Percentiles rank a stretch among this genome's conserved stretches.
Conservation (phyloP, 2,113 vertebrate genomes). For the Willisornis vidua region DNA sequence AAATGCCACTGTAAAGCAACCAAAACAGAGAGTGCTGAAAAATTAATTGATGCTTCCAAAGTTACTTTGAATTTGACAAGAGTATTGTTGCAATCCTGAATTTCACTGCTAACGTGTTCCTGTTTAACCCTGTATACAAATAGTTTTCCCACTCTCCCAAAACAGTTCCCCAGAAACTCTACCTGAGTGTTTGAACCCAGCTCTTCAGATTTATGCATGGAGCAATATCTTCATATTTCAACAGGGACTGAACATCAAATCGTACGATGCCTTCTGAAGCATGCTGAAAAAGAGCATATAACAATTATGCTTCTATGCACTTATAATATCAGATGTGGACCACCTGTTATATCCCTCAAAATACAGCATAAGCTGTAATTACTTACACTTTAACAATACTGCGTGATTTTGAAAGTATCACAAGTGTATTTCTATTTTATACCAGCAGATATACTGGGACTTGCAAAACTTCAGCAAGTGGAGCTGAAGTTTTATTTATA, state of each 20-base stretch:
- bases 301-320: background rate
- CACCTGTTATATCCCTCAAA: background rate
- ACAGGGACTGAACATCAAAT: conserved; percentile 89
- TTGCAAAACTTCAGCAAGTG: background rate
- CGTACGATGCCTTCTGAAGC: conserved; percentile 93
- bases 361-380: background rate
- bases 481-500: background rate
- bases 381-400: background rate
- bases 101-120: background rate
- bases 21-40: background rate
- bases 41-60: background rate
- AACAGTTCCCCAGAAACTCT: background rate
- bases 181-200: conserved; percentile 97
- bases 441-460: background rate
- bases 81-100: background rate
- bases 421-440: background rate
- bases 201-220: conserved; percentile 94
- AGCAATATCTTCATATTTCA: conserved; percentile 93
- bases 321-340: background rate
- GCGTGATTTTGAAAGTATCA: accelerated
- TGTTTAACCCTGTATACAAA: accelerated
- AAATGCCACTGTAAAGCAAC: background rate
- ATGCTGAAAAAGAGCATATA: conserved; percentile 73
- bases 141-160: background rate
- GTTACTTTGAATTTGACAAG: background rate